Base-by-base conservation (phyloP, 2,113 vertebrate species). In the Ochotona curzoniae region DNA sequence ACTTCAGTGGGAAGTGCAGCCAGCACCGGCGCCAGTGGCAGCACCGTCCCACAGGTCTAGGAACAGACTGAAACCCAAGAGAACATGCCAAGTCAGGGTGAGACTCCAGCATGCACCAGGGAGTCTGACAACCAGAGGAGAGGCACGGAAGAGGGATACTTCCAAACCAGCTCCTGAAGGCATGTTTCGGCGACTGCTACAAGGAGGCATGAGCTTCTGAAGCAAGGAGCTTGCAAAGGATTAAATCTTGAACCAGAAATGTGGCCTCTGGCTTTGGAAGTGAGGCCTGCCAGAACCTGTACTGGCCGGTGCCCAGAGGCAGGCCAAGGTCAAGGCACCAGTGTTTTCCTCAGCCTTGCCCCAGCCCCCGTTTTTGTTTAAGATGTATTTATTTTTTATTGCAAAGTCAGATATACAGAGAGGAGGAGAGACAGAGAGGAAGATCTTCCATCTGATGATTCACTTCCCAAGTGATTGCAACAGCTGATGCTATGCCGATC, bases 161-260 rank as follows among this genome's bases (percentile, higher is more conserved):
- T 47, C 71, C 67, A 81, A 61, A 51, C 15, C 17, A 9, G 87
- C 82, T 91, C 92, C 82, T 30, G 76, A 54, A 83, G 76, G 17
- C 87, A 21, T 21, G 96, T 87, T 64, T 25, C 30, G 74, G 76
- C 91, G 91, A 60, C 89, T 8, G 2, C 4, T 32, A 92, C 64
- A 94, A 83, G 95, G 94, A 90, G 66, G 28, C 7, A 51, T 74
- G 69, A 49, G 51, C 85, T 78, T 94, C 83, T 83, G 92, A 93
- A 95, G 88, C 74, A 35, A 38, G 74, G 23, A 91, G 69, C 66
- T 80, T 49, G 87, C 38, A 76, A 81, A 70, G n/a, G 25, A 63
- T 73, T 80, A 21, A 12, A 32, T 87, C 92, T 92, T 82, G 92
- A 96, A 89, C 89, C 87, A n/a, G 95, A 94, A 90, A 87, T 84